Percentiles rank a stretch among this genome's conserved stretches.
phyloP scores from a whole-genome alignment of 1,140 invertebrate genomes.

The Drosophila oshimai region DNA sequence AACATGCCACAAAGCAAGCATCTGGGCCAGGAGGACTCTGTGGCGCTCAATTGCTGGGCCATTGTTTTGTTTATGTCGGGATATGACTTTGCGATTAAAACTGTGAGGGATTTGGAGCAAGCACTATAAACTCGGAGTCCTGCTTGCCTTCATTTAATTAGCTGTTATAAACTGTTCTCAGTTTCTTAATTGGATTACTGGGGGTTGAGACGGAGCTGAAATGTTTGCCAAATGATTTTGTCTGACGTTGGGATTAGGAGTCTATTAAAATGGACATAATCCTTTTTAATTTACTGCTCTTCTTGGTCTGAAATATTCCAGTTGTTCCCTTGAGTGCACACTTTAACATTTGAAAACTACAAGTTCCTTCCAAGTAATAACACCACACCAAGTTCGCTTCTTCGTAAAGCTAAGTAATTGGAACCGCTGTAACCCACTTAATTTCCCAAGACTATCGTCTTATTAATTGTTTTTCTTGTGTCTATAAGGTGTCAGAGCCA shows the following conservation, averaged over 20 bases:
- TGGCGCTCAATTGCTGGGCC: conserved; percentile 13
- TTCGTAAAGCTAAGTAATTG: neutral
- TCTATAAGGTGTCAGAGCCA: conserved; percentile 13
- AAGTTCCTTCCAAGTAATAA: neutral
- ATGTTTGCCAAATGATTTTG: conserved; percentile 22
- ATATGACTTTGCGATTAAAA: conserved; percentile 64
- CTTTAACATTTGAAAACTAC: too few relatives aligned
- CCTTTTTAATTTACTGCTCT: neutral
- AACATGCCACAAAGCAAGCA: conserved; percentile 52
- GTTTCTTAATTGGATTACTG: conserved; percentile 33
- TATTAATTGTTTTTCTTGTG: neutral
- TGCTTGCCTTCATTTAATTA: conserved; percentile 30
- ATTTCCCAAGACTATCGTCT: neutral
- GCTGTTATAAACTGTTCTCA: conserved; percentile 19
- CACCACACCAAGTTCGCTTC: too few relatives aligned
- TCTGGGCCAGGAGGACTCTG: conserved; percentile 29
- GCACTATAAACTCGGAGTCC: conserved; percentile 16
- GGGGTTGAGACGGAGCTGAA: neutral
- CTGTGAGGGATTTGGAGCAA: conserved; percentile 16
- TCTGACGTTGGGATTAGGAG: conserved; percentile 9
- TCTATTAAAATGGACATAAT: conserved; percentile 20
- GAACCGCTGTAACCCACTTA: neutral
- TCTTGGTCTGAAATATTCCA: too few relatives aligned
- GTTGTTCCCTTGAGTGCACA: neutral
- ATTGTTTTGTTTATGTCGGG: conserved; percentile 46